phyloP scores from a whole-genome alignment of 2,113 vertebrate species.

The Rhabdomys dilectus region DNA sequence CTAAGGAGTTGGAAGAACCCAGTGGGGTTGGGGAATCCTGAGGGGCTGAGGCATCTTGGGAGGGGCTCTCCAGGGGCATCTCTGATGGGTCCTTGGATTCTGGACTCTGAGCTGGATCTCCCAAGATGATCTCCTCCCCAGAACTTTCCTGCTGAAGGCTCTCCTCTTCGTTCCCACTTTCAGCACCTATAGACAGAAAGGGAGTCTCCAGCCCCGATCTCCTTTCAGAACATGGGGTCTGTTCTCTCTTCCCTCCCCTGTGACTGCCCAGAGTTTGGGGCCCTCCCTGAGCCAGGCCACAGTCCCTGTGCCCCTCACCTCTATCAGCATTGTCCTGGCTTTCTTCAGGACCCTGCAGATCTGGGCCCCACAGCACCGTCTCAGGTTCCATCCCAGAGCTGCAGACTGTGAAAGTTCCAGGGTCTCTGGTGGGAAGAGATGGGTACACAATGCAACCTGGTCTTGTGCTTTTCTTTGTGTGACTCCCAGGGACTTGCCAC shows the following conservation, averaged over 20 bases:
- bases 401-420: slow-evolving; percentile 43
- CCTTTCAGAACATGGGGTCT: slow-evolving; percentile 58
- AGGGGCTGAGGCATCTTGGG: slow-evolving; percentile 52
- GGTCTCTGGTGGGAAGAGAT: slow-evolving; percentile 65
- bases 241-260: slow-evolving; percentile 57
- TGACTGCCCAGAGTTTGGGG: slow-evolving; percentile 39
- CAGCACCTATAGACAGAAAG: slow-evolving; percentile 79
- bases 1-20: slow-evolving; percentile 52
- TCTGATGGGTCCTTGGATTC: slow-evolving; percentile 78
- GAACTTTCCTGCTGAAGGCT: slow-evolving; percentile 73
- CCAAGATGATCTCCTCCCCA: slow-evolving; percentile 79
- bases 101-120: slow-evolving; percentile 79
- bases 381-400: slow-evolving; percentile 81
- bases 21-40: slow-evolving; percentile 3
- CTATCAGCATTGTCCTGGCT: slow-evolving; percentile 54
- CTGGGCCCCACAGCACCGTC: slow-evolving; percentile 78
- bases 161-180: slow-evolving; percentile 77
- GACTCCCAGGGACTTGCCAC: not conserved
- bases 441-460: not conserved
- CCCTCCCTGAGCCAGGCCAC: slow-evolving; percentile 59
- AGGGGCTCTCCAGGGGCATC: slow-evolving; percentile 73
- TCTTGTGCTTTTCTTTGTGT: not conserved
- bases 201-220: slow-evolving; percentile 76
- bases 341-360: slow-evolving; percentile 70
- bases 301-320: slow-evolving; percentile 77